Conservation (phyloP, 2,113 vertebrate genomes). For the Pyrgilauda ruficollis region DNA sequence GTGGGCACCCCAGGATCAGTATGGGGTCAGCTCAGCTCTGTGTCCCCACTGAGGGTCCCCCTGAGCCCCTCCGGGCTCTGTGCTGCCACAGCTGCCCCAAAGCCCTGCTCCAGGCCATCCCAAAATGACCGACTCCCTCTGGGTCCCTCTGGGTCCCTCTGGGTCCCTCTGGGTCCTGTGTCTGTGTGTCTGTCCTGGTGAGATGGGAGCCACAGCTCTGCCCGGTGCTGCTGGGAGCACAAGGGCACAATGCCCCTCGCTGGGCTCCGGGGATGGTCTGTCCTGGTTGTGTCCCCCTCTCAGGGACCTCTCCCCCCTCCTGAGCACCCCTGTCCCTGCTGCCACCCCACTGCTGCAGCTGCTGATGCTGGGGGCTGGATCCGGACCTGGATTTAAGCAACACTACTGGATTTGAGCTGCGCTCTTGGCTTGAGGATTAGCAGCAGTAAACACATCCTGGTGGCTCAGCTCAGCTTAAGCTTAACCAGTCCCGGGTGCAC, state of each 20-base stretch:
- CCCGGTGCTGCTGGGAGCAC: accelerated
- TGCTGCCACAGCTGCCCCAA: not conserved
- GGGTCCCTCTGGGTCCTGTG: too few relatives aligned
- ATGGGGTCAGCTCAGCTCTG: accelerated
- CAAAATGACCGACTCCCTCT: not conserved
- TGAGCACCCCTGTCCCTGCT: accelerated
- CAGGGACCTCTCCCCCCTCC: not conserved
- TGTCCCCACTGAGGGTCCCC: not conserved
- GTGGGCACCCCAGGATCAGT: not conserved
- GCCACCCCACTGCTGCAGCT: not conserved
- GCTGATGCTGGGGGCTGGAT: not conserved
- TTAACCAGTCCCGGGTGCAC: accelerated
- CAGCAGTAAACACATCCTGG: not conserved
- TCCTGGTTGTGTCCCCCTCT: not conserved
- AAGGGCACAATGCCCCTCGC: accelerated
- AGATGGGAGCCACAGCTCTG: not conserved
- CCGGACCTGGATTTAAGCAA: not conserved
- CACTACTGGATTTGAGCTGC: not conserved
- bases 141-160: not conserved
- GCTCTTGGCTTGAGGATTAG: not conserved
- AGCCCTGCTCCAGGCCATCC: not conserved
- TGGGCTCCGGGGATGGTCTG: not conserved
- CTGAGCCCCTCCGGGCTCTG: not conserved
- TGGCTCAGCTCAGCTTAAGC: not conserved
- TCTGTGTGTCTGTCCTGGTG: accelerated